Conservation (phyloP, 1,140 invertebrate genomes). For the Idris sp. region DNA sequence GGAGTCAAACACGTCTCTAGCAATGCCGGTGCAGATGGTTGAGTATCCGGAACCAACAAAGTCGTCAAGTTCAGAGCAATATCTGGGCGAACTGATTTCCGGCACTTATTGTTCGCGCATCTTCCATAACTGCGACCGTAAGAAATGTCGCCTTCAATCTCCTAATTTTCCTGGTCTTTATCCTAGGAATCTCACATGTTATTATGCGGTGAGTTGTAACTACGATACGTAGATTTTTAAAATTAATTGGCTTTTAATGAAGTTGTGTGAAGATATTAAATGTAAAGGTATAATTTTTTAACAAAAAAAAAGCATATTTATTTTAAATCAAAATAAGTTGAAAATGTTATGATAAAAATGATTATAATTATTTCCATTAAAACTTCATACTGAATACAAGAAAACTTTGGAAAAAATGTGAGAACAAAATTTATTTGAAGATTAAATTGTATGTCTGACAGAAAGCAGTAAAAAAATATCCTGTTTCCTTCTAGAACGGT, state of each 20-base stretch:
- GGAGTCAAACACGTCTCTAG: constrained; percentile 69
- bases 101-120: constrained; percentile 93
- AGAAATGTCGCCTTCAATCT: constrained; percentile 90
- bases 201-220: constrained; percentile 84
- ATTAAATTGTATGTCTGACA: constrained; percentile 1
- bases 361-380: too few relatives aligned
- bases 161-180: constrained; percentile 95
- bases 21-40: constrained; percentile 69
- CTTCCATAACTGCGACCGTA: constrained; percentile 92
- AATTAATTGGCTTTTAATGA: too few relatives aligned
- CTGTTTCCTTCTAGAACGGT: constrained; percentile 34
- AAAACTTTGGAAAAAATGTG: too few relatives aligned
- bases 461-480: constrained; percentile 49
- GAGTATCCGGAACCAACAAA: constrained; percentile 65
- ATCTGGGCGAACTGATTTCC: constrained; percentile 90
- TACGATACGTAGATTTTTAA: too few relatives aligned
- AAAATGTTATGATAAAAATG: too few relatives aligned
- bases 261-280: too few relatives aligned
- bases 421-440: too few relatives aligned
- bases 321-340: too few relatives aligned
- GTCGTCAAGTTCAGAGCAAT: constrained; percentile 79
- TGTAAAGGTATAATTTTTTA: too few relatives aligned
- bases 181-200: constrained; percentile 92
- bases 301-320: too few relatives aligned
- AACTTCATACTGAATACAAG: too few relatives aligned